Evolutionary conservation across 2,113 vertebrate species (phyloP), one percentile per base, ranked within the genome.

Genomic region (Marmota flaviventris): DNA sequence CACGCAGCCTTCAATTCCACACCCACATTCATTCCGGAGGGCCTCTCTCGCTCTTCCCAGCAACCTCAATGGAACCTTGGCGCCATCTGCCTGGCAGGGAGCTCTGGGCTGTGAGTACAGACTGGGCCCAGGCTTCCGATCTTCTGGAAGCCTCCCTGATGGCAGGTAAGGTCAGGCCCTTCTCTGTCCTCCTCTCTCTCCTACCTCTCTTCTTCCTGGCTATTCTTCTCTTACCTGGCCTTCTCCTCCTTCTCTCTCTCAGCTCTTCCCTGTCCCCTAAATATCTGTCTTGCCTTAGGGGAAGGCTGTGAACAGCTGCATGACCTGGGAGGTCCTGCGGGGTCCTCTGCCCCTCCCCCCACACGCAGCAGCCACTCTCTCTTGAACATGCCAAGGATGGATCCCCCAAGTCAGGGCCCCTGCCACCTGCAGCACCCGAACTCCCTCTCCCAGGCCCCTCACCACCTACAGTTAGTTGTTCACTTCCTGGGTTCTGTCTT

Each of bases 101-200:
- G 98, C 97, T 0, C 98, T 99, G 79, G 98, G 99, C 77, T 99
- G 99, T 92, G 84, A 83, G 32, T 99, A 99, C 97, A 98, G 97
- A 29, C 67, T 98, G 70, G 99, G 99, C 8, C 99, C 99, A 0
- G 99, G 99, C 27, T 99, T 99, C 97, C 96, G 29, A 72, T 0
- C 42, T 0, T 18, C 8, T 0, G 94, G 96, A 0, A 1, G 0
- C 2, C 98, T 97, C 61, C 2, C 93, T 4, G 82, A 4, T n/a
- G 56, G 9, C 78, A 95, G 98, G 98, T 98, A 73, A 93, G 85
- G 65, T 1, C 1, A 53, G 51, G 10, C 14, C 3, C 18, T 14
- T 9, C 25, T 11, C 13, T 3, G 6, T 20, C 18, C 2, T 8
- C 37, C 51, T 10, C 5, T 78, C 11, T 13, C 12, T 25, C 12